Percentiles rank a stretch among this genome's conserved stretches.
These are phyloP conservation scores for Coenobita brevimanus DNA, from an alignment of 1,140 invertebrate species.

Conservation along the genomic window DNA sequence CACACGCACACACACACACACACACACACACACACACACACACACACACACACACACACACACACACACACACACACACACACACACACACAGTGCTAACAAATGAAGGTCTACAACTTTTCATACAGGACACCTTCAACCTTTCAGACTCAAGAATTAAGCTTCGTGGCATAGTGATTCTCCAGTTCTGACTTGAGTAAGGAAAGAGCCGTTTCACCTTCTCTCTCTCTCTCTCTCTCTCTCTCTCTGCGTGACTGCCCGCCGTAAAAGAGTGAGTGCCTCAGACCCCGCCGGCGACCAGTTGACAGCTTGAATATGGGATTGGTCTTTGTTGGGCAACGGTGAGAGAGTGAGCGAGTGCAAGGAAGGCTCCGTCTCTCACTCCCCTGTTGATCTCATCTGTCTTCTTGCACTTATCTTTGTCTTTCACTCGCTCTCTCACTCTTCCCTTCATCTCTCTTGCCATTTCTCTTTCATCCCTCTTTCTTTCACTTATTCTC, in stretches of 20 bases:
- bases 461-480: neutral
- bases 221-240: too few species aligned
- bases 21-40: neutral
- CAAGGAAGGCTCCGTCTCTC: neutral
- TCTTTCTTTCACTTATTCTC: neutral
- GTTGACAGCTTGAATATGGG: conserved; percentile 8
- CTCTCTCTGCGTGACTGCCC: neutral
- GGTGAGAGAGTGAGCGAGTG: neutral
- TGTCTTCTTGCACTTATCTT: neutral
- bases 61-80: neutral
- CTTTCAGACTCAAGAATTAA: too few species aligned
- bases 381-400: neutral
- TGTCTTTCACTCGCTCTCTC: conserved; percentile 16
- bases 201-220: too few species aligned
- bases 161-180: too few species aligned
- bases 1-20: neutral
- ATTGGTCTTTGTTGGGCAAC: conserved; percentile 14
- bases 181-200: too few species aligned
- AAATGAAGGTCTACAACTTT: neutral
- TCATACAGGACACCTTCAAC: neutral
- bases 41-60: conserved; percentile 17
- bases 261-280: neutral
- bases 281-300: neutral
- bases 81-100: neutral
- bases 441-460: conserved; percentile 11